phyloP scores from a whole-genome alignment of 2,797 vertebrate genomes.

The Heteromormyrus szaboi region DNA sequence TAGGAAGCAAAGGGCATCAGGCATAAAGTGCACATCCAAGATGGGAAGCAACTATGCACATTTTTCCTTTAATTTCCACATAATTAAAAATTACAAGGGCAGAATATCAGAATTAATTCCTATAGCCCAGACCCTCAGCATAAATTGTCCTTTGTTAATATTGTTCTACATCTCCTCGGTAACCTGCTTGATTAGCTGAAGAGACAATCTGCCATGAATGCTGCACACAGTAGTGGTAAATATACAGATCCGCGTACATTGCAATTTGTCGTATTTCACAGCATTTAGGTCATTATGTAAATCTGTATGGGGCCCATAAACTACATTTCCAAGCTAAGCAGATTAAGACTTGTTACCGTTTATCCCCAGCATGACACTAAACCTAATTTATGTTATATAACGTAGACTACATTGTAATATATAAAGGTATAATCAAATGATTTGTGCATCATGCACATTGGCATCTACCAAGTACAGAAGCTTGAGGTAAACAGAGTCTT shows the following conservation, averaged over 20 bases:
- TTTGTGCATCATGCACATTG: not conserved
- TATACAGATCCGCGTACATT: slow-evolving; percentile 8
- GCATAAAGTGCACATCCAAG: not conserved
- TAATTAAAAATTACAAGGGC: slow-evolving; percentile 9
- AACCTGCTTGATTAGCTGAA: slow-evolving; percentile 13
- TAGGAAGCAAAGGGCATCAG: not conserved
- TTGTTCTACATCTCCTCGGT: slow-evolving; percentile 11
- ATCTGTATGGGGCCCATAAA: not conserved
- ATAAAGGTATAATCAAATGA: not conserved
- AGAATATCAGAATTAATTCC: slow-evolving; percentile 9
- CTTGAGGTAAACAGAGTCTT: not conserved
- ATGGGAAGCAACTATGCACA: not conserved
- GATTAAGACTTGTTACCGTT: not conserved
- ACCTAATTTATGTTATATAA: not conserved
- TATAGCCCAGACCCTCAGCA: not conserved
- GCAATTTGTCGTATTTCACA: slow-evolving; percentile 15
- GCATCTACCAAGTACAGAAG: not conserved
- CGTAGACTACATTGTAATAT: not conserved
- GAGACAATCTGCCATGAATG: not conserved
- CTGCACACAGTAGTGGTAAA: not conserved
- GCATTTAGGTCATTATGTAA: slow-evolving; percentile 9
- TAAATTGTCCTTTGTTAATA: not conserved
- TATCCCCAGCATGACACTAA: not conserved
- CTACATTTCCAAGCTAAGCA: slow-evolving; percentile 17
- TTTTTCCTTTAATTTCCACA: not conserved